Evolutionary conservation across 1,140 invertebrate genomes (phyloP).

Genomic region (Cydia fagiglandana): DNA sequence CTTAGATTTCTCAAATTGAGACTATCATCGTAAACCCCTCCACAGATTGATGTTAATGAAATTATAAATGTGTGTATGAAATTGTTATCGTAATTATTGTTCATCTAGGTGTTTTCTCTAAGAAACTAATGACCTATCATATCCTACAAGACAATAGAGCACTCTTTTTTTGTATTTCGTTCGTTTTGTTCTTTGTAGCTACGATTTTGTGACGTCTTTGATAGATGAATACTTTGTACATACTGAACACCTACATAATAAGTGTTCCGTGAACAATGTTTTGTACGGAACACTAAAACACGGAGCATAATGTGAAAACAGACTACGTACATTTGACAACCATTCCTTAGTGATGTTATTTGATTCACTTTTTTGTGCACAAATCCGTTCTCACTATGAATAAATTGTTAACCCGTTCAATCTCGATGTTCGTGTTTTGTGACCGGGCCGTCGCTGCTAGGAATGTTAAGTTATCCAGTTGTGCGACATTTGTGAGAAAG

Average conservation of each 20-base stretch:
- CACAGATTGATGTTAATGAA: conserved; percentile 19
- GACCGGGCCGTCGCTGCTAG: conserved; percentile 33
- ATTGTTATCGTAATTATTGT: conserved; percentile 26
- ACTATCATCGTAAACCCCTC: conserved; percentile 3
- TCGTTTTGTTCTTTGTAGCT: conserved; percentile 2
- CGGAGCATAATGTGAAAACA: conserved; percentile 31
- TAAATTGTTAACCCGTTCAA: background rate
- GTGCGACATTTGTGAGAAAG: conserved; percentile 53
- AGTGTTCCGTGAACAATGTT: too few species aligned
- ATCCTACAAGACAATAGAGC: conserved; percentile 4
- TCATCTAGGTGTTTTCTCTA: conserved; percentile 16
- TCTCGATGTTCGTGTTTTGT: conserved; percentile 31
- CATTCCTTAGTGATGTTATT: conserved; percentile 40
- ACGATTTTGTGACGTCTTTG: conserved; percentile 26
- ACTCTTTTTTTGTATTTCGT: conserved; percentile 17
- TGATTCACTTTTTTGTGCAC: conserved; percentile 36
- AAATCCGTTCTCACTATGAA: conserved; percentile 36
- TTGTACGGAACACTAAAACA: too few species aligned
- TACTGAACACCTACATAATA: conserved; percentile 20
- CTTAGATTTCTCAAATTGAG: conserved; percentile 27
- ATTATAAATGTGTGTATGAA: conserved; percentile 31
- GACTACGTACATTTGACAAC: conserved; percentile 26
- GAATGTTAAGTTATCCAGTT: conserved; percentile 41
- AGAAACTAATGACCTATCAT: conserved; percentile 8
- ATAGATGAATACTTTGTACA: conserved; percentile 21